Percentiles rank a stretch among this genome's conserved stretches.
Conservation (phyloP, 2,113 vertebrate species). For the Alouatta palliata region DNA sequence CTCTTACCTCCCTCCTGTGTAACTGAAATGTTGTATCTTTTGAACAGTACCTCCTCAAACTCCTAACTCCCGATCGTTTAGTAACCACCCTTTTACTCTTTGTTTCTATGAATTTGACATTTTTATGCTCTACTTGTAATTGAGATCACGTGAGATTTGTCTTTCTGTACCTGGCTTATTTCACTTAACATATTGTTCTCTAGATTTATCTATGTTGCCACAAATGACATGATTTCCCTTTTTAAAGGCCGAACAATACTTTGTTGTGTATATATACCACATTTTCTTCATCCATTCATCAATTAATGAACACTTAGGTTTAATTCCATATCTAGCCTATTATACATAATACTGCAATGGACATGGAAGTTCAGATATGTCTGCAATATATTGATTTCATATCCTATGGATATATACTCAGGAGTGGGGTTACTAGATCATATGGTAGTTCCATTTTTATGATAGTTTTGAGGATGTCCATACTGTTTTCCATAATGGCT, state of each 20-base stretch:
- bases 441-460: not conserved
- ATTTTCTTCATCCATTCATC: not conserved
- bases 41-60: not conserved
- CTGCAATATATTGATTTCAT: not conserved
- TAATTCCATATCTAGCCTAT: not conserved
- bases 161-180: not conserved
- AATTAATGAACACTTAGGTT: not conserved
- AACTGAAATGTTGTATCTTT: not conserved
- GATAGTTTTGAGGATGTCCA: not conserved
- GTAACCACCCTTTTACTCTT: not conserved
- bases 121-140: not conserved
- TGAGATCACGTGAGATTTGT: not conserved
- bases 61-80: not conserved
- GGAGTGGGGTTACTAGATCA: not conserved
- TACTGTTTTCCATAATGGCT: not conserved
- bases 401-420: not conserved
- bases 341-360: not conserved
- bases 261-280: not conserved
- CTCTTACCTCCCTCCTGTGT: not conserved
- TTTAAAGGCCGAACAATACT: not conserved
- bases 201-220: not conserved
- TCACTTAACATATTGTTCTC: not conserved
- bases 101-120: not conserved
- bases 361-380: not conserved
- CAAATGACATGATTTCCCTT: not conserved